Base-by-base conservation (phyloP, 2,113 vertebrate genomes). In the Bothrops jararaca region DNA sequence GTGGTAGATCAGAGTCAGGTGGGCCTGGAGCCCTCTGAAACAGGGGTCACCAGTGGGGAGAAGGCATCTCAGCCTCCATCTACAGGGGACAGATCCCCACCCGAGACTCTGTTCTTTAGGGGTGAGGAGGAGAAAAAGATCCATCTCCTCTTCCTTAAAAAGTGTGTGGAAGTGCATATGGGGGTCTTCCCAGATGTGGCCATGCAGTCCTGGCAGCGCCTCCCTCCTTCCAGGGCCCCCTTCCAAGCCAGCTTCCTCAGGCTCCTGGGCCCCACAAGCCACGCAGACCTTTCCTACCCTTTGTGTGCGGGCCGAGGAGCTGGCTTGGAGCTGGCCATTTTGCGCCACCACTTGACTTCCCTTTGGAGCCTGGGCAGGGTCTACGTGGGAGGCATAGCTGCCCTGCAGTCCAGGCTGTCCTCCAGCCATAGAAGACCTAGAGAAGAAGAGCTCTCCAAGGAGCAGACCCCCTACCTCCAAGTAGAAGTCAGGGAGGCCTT, bases 291-390 rank as follows among this genome's bases (percentile, higher is more conserved):
- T 24, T 92, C 60, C 34, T 93, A 56, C 87, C 91, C n/a, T 93
- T 94, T 20, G 11, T 20, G 11, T 5, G 11, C 18, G 0, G 3
- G 3, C 58, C 0, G 39, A 15, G 2, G 92, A 86, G 15, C 89
- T 18, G 24, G 5, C n/a, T 10, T 94, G 2, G 92, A 94, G 56
- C 39, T 92, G 64, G 90, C 29, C 0, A 4, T 92, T 9, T 54
- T 89, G 48, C 56, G n/a, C 18, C 88, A 56, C 34, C 92, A 9
- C 15, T 20, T 94, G 45, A 26, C 1, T 9, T 29, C 53, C n/a
- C 64, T 91, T 7, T 92, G 92, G 92, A 91, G 92, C 5, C 88
- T 92, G 39, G 87, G 80, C n/a, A 80, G 45, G 91, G 50, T 53
- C 34, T 89, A 34, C 12, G 5, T 3, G 23, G 69, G 53, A 48